Percentiles rank a stretch among this genome's conserved stretches.
phyloP scores from a whole-genome alignment of 2,888 invertebrate genomes.

The Ditula angustiorana region DNA sequence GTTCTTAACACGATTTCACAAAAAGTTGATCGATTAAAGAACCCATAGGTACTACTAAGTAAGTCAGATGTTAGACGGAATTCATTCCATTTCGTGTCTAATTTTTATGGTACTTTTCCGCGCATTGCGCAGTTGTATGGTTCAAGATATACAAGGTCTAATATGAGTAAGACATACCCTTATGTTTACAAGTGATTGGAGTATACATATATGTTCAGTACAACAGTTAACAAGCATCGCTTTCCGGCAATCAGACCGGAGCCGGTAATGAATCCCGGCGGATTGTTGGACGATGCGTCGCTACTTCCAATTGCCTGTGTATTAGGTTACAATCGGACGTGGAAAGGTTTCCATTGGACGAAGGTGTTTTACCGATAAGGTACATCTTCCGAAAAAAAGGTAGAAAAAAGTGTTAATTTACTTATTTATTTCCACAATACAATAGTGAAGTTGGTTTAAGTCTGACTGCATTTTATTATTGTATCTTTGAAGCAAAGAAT shows the following conservation, averaged over 20 bases:
- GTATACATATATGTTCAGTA: background rate
- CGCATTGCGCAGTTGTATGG: too few species aligned
- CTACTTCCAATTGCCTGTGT: conserved; percentile 80
- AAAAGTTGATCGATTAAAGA: too few species aligned
- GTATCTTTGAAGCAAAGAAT: too few species aligned
- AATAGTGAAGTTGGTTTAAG: background rate
- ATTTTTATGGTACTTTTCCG: too few species aligned
- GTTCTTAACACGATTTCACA: too few species aligned
- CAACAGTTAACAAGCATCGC: conserved; percentile 2
- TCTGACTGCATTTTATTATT: too few species aligned
- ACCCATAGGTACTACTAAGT: too few species aligned
- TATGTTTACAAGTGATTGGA: too few species aligned
- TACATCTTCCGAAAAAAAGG: background rate
- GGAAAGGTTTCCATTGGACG: conserved; percentile 7
- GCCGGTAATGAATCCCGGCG: conserved; percentile 78
- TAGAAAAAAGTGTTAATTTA: background rate
- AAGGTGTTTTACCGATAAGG: background rate
- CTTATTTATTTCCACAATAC: background rate
- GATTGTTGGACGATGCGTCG: conserved; percentile 74
- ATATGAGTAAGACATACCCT: too few species aligned
- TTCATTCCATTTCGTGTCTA: too few species aligned
- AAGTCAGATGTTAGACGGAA: too few species aligned
- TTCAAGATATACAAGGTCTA: too few species aligned
- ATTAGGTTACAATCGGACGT: conserved; percentile 53
- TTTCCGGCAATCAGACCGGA: conserved; percentile 14